A percentile compares a stretch with the other conserved stretches of the same genome.
phyloP scores from a whole-genome alignment of 2,888 invertebrate species.

The Drosophila paramelanica region DNA sequence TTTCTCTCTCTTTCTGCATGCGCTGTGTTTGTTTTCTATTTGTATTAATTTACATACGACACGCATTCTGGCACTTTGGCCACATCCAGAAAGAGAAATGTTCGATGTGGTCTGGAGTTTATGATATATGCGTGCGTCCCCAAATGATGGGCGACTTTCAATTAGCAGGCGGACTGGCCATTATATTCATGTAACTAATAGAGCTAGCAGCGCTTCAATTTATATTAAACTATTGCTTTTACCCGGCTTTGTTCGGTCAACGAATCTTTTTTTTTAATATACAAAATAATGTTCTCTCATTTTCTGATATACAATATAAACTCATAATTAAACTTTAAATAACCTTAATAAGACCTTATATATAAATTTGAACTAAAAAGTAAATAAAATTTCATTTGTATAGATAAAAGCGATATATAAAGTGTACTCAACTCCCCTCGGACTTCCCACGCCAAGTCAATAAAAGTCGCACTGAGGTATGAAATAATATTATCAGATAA shows the following conservation, averaged over 20 bases:
- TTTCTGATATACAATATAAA: too few species aligned
- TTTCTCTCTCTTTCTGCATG: slow-evolving; percentile 3
- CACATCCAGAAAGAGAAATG: slow-evolving; percentile 15
- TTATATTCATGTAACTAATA: slow-evolving; percentile 14
- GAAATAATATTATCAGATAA: slow-evolving; percentile 70
- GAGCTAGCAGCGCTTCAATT: slow-evolving; percentile 6
- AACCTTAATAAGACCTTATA: background rate
- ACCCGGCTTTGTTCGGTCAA: background rate
- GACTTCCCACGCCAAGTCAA: slow-evolving; percentile 30
- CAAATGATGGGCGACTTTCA: slow-evolving; percentile 38
- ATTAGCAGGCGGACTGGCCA: slow-evolving; percentile 29
- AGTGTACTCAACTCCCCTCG: slow-evolving; percentile 12
- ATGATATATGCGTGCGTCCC: slow-evolving; percentile 63
- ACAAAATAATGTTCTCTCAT: too few species aligned
- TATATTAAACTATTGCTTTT: background rate
- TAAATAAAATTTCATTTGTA: slow-evolving; percentile 33
- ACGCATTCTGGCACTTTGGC: slow-evolving; percentile 72
- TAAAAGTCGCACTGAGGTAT: slow-evolving; percentile 35
- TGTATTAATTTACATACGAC: slow-evolving; percentile 81
- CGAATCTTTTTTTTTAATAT: too few species aligned
- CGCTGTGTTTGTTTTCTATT: slow-evolving; percentile 39
- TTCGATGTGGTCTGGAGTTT: slow-evolving; percentile 29
- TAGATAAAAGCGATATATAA: slow-evolving; percentile 37
- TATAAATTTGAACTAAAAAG: slow-evolving; percentile 14
- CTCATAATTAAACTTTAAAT: background rate